Conservation (phyloP, 2,113 vertebrate genomes). For the Pao palembangensis region DNA sequence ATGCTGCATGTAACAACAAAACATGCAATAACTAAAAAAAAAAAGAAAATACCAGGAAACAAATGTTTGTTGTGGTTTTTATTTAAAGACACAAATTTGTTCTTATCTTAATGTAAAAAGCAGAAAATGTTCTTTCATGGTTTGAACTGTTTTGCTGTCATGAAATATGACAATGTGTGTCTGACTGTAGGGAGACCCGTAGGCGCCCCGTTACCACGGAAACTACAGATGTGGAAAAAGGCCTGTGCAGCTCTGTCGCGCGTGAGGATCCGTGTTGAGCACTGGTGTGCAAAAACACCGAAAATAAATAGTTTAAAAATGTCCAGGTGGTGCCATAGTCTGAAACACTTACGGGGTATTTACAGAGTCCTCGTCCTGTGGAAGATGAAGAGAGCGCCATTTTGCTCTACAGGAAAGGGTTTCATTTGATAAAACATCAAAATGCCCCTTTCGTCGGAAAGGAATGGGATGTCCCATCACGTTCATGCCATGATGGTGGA, state of each 20-base stretch:
- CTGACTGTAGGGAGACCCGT: conserved; percentile 21
- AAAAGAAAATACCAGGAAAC: conserved; percentile 4
- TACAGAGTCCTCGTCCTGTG: conserved; percentile 66
- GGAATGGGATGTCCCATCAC: conserved; percentile 55
- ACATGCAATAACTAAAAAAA: not conserved
- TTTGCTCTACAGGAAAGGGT: conserved; percentile 59
- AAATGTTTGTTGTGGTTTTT: conserved; percentile 52
- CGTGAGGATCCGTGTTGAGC: conserved; percentile 2
- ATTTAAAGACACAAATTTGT: conserved; percentile 51
- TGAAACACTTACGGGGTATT: conserved; percentile 60
- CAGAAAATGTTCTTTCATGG: conserved; percentile 34
- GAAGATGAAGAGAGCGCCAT: conserved; percentile 64
- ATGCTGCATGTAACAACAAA: not conserved
- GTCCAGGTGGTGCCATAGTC: conserved; percentile 47
- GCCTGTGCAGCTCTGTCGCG: too few relatives aligned
- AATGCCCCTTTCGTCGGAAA: conserved; percentile 46
- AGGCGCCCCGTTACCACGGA: conserved; percentile 7
- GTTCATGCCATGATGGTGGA: conserved; percentile 33
- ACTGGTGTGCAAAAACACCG: conserved; percentile 46
- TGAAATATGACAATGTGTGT: conserved; percentile 9
- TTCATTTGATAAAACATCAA: conserved; percentile 60
- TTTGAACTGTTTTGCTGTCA: conserved; percentile 26
- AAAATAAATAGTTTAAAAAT: conserved; percentile 52
- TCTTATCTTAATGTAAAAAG: conserved; percentile 58
- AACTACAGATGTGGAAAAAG: not conserved